These are phyloP conservation scores for Sus scrofa DNA, from an alignment of 2,113 vertebrate genomes.

Conservation along the genomic window DNA sequence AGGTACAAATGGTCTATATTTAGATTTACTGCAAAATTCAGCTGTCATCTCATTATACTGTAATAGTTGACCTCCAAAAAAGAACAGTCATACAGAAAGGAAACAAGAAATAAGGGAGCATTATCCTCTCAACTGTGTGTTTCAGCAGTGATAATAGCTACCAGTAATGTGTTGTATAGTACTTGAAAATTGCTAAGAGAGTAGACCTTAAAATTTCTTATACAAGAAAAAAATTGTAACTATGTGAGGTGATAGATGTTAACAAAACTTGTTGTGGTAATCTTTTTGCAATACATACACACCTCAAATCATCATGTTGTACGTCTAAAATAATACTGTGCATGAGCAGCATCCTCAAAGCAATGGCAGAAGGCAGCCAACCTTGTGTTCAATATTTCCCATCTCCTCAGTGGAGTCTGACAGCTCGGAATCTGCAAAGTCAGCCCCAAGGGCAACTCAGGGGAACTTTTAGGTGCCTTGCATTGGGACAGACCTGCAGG, in stretches of 20 bases:
- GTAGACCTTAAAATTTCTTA: neutral
- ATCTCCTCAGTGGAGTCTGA: too few relatives aligned
- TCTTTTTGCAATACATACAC: neutral
- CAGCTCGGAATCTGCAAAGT: too few relatives aligned
- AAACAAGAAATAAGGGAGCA: neutral
- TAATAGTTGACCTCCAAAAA: neutral
- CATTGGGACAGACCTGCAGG: too few relatives aligned
- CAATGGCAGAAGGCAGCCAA: too few relatives aligned
- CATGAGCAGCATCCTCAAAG: too few relatives aligned
- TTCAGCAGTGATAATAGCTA: neutral
- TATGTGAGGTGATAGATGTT: neutral
- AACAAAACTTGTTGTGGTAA: neutral
- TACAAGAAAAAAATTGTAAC: neutral
- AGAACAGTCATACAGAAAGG: neutral
- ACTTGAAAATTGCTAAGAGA: neutral
- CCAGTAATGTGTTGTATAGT: neutral
- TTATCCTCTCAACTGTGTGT: neutral
- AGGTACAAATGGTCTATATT: neutral
- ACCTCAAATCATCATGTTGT: neutral
- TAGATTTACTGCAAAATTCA: constrained; percentile 18
- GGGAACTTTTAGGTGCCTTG: too few relatives aligned
- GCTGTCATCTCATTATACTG: neutral
- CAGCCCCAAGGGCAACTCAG: too few relatives aligned
- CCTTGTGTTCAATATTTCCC: too few relatives aligned
- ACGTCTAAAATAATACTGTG: too few relatives aligned